These are phyloP conservation scores for Pycnomerus fuliginosus DNA, from an alignment of 2,888 invertebrate species.

Conservation along the genomic window DNA sequence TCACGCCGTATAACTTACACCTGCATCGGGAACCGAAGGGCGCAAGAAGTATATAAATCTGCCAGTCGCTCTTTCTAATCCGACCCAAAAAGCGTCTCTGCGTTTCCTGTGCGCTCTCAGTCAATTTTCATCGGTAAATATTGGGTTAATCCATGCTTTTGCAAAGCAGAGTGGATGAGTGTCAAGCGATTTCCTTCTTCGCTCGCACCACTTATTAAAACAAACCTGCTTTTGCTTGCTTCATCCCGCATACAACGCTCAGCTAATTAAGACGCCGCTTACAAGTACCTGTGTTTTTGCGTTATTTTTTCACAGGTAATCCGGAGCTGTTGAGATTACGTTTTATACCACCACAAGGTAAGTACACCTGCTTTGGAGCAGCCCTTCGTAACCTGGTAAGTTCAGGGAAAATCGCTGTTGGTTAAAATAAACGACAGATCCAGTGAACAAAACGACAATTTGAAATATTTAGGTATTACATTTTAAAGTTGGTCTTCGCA, in stretches of 20 bases:
- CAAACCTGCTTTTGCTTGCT: conserved; percentile 47
- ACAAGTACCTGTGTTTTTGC: no score
- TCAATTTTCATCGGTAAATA: conserved; percentile 56
- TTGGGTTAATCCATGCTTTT: conserved; percentile 50
- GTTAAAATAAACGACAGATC: no score
- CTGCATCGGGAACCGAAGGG: conserved; percentile 37
- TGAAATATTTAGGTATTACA: no score
- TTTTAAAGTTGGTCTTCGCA: no score
- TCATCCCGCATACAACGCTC: conserved; percentile 46
- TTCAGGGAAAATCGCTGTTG: no score
- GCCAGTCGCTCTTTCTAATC: conserved; percentile 38
- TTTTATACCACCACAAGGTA: no score
- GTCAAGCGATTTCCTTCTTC: conserved; percentile 46
- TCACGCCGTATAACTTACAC: conserved; percentile 48
- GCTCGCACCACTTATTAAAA: conserved; percentile 50
- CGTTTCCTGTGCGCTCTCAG: conserved; percentile 38
- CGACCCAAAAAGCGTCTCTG: conserved; percentile 34
- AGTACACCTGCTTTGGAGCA: no score
- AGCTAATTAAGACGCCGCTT: conserved; percentile 46
- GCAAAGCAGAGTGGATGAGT: conserved; percentile 31
- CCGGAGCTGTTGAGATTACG: no score
- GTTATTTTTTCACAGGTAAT: no score
- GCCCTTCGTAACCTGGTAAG: no score
- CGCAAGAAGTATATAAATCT: conserved; percentile 36
- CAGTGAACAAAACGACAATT: no score